A percentile compares a stretch with the other conserved stretches of the same genome.
phyloP scores from a whole-genome alignment of 2,888 invertebrate species.

The Synergus japonicus region DNA sequence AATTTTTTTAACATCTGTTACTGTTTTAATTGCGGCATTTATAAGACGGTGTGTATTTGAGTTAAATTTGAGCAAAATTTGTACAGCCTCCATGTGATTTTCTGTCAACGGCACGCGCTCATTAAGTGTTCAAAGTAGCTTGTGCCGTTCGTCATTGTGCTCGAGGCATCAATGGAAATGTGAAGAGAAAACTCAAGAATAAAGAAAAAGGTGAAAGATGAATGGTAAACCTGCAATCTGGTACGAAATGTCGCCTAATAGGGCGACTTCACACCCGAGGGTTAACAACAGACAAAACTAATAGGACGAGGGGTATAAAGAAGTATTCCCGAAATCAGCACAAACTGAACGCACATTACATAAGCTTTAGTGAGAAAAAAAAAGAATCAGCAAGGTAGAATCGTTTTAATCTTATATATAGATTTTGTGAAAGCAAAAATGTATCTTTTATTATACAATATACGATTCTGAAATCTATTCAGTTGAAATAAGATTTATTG shows the following conservation, averaged over 20 bases:
- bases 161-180: constrained; percentile 58
- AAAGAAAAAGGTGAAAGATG: constrained; percentile 48
- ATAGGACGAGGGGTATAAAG: constrained; percentile 31
- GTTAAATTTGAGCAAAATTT: neutral
- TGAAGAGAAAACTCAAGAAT: constrained; percentile 48
- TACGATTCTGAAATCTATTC: neutral
- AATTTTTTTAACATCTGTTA: too few species aligned
- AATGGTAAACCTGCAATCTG: constrained; percentile 62
- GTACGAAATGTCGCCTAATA: constrained; percentile 63
- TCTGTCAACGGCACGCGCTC: constrained; percentile 76
- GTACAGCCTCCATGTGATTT: constrained; percentile 44
- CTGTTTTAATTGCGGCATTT: too few species aligned
- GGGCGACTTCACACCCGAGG: constrained; percentile 46
- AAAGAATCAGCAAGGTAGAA: neutral
- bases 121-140: constrained; percentile 62
- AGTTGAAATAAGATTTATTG: neutral
- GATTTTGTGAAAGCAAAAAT: neutral
- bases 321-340: constrained; percentile 22
- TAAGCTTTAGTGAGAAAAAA: neutral
- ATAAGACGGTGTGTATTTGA: neutral
- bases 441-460: neutral
- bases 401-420: neutral
- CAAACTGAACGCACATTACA: neutral
- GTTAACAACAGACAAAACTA: constrained; percentile 37
- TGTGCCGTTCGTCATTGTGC: constrained; percentile 56